Base-by-base conservation (phyloP, 2,888 invertebrate genomes). In the Cordylochernes scorpioides region DNA sequence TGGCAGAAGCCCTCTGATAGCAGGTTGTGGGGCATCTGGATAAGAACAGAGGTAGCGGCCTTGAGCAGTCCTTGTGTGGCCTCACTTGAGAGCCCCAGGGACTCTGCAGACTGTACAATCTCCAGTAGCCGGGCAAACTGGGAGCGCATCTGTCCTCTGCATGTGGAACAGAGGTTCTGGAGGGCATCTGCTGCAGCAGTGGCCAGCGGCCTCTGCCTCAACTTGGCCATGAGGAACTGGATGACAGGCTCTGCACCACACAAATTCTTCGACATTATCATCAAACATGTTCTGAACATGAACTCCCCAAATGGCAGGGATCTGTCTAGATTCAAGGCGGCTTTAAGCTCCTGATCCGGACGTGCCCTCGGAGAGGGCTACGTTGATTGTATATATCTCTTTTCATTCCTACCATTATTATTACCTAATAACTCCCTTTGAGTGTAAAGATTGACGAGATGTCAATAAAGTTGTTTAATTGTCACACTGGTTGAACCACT, bases 81-180 rank as follows among this genome's bases (percentile, higher is more conserved):
- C 35, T 66, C 68, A 44, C 70, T 71, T 31, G 65, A 63, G 28
- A 80, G 67, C 34, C 64, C 61, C 47, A 71, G 68, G 34, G 62
- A 64, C 45, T 74, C 74, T 27, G 71, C 52, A 34, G 65, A 67
- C 31, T 65, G 63, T n/a, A 71, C 64, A 24, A 78, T 68, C 46
- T 68, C 66, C 43, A 78, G 31, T 33, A 84, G 57, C 18, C 68
- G 63, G 18, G 62, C 59, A 31, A 74, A 68, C 52, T 80, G 77
- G 7, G 42, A 39, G 1, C 66, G 61, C 67, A 84, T 78, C 45
- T 72, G 70, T 30, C 62, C 57, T 24, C 71, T 66, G 47, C 84
- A 84, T 10, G 70, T 65, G 28, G 67, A 63, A 51, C 86, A 84
- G 39, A 88, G 73, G 45, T 64, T 72, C 54, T 80, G 74, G 28